These are phyloP conservation scores for Leptinotarsa tumamoca DNA, from an alignment of 2,888 invertebrate species.

Conservation along the genomic window DNA sequence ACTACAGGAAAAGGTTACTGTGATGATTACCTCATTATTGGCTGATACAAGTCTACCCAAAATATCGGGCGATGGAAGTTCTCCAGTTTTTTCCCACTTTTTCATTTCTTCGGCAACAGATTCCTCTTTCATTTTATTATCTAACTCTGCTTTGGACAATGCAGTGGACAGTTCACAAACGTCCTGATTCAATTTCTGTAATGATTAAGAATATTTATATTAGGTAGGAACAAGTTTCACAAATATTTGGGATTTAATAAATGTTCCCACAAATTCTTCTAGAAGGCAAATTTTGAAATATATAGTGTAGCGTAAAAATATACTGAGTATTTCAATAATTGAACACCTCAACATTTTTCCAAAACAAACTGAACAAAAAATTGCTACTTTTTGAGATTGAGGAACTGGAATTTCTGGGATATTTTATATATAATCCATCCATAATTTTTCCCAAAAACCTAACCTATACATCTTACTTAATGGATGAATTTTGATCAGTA, in stretches of 20 bases:
- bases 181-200: conserved; percentile 71
- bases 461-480: too few species aligned
- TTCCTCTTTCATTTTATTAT: conserved; percentile 63
- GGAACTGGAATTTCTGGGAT: too few species aligned
- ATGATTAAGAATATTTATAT: conserved; percentile 50
- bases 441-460: too few species aligned
- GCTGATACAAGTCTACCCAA: conserved; percentile 61
- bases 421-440: too few species aligned
- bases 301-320: too few species aligned
- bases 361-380: too few species aligned
- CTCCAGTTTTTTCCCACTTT: conserved; percentile 65
- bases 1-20: neutral
- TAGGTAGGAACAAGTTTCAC: neutral
- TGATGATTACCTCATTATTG: conserved; percentile 62
- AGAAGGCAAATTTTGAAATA: too few species aligned
- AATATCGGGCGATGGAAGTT: conserved; percentile 62
- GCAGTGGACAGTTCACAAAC: conserved; percentile 71
- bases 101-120: conserved; percentile 63
- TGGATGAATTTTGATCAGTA: too few species aligned
- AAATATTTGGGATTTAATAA: neutral
- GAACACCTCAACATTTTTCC: too few species aligned
- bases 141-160: conserved; percentile 66
- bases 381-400: too few species aligned
- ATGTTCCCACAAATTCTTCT: too few species aligned
- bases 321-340: too few species aligned